Evolutionary conservation across 2,797 vertebrate species (phyloP).

Genomic region (Pygocentrus nattereri): DNA sequence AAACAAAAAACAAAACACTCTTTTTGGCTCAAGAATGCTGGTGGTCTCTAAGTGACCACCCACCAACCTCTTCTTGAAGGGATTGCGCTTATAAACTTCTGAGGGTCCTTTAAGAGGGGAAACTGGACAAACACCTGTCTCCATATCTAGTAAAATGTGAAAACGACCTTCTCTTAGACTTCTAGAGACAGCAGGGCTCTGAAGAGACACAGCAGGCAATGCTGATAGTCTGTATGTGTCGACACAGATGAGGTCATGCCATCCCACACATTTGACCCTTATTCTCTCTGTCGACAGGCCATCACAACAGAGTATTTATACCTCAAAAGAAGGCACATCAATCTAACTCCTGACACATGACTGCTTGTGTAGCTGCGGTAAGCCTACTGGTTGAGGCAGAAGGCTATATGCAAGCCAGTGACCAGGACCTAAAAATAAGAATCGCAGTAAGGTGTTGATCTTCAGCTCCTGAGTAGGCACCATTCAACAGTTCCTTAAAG

Average conservation of each 20-base stretch:
- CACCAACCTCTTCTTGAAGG: conserved; percentile 24
- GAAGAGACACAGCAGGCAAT: conserved; percentile 1
- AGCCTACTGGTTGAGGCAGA: conserved; percentile 17
- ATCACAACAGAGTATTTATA: conserved; percentile 62
- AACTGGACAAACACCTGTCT: conserved; percentile 21
- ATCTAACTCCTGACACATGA: conserved; percentile 33
- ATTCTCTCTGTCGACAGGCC: conserved; percentile 58
- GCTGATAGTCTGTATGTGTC: conserved; percentile 13
- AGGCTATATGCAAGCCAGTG: conserved; percentile 36
- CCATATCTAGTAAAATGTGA: conserved; percentile 11
- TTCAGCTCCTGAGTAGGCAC: neutral
- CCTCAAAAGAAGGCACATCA: conserved; percentile 35
- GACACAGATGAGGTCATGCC: conserved; percentile 54
- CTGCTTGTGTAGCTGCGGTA: conserved; percentile 35
- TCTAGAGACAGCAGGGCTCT: neutral
- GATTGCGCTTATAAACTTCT: conserved; percentile 16
- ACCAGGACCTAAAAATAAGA: conserved; percentile 49
- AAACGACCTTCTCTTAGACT: conserved; percentile 44
- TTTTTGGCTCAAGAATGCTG: conserved; percentile 44
- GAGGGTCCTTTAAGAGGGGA: neutral
- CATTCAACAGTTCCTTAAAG: neutral
- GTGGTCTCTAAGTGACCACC: conserved; percentile 57
- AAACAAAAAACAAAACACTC: too few species aligned
- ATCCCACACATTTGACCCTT: conserved; percentile 51
- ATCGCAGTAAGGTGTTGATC: neutral